Evolutionary conservation across 1,140 invertebrate genomes (phyloP).

Genomic region (Pseudomyrmex concolor): DNA sequence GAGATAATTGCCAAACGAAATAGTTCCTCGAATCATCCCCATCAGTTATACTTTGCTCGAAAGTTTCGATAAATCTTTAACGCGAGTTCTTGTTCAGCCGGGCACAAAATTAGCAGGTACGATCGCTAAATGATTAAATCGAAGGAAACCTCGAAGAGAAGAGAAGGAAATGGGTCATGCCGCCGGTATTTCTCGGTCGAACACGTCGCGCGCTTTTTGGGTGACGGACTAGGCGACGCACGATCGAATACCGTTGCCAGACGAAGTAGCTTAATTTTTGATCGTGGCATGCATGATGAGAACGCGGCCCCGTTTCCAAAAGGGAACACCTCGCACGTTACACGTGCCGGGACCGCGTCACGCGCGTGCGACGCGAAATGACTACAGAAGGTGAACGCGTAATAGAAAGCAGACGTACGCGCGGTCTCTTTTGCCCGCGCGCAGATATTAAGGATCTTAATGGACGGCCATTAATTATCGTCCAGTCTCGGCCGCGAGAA

Average conservation of each 20-base stretch:
- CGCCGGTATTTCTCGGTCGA: not conserved
- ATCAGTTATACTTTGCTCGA: not conserved
- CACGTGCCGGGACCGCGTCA: not conserved
- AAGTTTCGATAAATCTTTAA: conserved; percentile 18
- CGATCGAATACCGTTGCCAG: conserved; percentile 15
- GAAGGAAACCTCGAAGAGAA: not conserved
- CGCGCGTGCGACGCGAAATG: not conserved
- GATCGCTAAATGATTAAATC: not conserved
- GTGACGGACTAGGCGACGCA: not conserved
- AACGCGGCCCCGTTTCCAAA: conserved; percentile 5
- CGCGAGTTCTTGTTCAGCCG: not conserved
- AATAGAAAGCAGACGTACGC: conserved; percentile 48
- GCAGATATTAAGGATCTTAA: conserved; percentile 83
- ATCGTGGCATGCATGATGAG: conserved; percentile 9
- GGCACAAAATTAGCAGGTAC: not conserved
- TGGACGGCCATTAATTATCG: conserved; percentile 82
- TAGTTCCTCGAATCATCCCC: no score
- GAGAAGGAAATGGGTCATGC: not conserved
- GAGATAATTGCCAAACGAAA: not conserved
- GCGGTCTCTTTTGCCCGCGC: conserved; percentile 76
- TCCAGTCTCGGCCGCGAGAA: conserved; percentile 64
- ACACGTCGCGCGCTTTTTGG: not conserved
- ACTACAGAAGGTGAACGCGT: not conserved
- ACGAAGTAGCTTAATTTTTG: conserved; percentile 32
- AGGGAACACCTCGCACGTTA: not conserved